A percentile compares a stretch with the other conserved stretches of the same genome.
phyloP scores from a whole-genome alignment of 2,797 vertebrate genomes.

The Oreochromis grahami region DNA sequence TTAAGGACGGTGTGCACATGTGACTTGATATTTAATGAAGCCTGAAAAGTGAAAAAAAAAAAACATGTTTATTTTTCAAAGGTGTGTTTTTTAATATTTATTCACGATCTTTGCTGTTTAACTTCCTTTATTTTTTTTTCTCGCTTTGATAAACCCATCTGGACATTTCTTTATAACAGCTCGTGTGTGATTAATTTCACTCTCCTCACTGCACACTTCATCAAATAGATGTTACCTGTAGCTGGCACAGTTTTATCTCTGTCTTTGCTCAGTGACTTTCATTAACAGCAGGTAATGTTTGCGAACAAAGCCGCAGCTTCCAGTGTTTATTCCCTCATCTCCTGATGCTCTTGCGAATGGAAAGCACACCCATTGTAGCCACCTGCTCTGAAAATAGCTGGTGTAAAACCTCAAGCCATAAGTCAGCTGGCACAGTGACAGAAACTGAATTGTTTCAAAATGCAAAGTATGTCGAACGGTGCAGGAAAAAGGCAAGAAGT shows the following conservation, averaged over 20 bases:
- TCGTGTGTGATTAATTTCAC: background rate
- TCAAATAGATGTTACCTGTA: conserved; percentile 16
- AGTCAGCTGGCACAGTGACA: background rate
- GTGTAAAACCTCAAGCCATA: background rate
- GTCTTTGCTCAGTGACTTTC: conserved; percentile 32
- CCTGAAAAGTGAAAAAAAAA: background rate
- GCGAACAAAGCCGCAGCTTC: background rate
- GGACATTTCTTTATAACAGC: background rate
- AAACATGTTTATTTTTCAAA: background rate
- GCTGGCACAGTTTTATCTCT: background rate
- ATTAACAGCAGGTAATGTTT: conserved; percentile 17
- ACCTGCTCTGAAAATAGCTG: conserved; percentile 1
- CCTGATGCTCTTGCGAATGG: background rate
- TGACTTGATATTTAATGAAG: conserved; percentile 7
- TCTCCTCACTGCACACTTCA: background rate
- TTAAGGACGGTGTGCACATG: background rate
- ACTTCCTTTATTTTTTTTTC: background rate
- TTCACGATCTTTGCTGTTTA: background rate
- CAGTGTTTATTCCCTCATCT: background rate
- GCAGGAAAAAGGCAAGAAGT: background rate
- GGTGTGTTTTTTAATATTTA: background rate
- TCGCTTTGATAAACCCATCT: background rate
- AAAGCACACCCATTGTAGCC: background rate
- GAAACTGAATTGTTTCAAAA: background rate
- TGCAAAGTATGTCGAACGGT: background rate